Base-by-base conservation (phyloP, 2,797 vertebrate species). In the Chloroceryle inda region DNA sequence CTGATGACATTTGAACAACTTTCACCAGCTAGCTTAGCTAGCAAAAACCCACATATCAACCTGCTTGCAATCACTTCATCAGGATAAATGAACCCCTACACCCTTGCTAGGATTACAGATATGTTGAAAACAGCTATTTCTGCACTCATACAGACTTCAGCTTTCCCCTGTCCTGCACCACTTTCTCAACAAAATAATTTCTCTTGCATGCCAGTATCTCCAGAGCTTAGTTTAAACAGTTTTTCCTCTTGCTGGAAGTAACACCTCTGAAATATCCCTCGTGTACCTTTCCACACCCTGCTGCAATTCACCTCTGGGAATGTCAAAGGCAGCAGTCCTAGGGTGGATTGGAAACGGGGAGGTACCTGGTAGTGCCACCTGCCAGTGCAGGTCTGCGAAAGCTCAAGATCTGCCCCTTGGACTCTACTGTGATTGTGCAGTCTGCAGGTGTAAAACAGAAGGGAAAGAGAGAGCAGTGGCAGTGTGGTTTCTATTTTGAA, bases 321-420 rank as follows among this genome's bases (percentile, higher is more conserved):
- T 0, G 0, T 5, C 21, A 37, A 4, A 45, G 37, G 66, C 37
- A 61, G n/a, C 52, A 72, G 55, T 31, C n/a, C 72, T 17, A 6
- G 1, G 4, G 14, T 0, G 2, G n/a, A 33, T 74, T 13, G 21
- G n/a, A 29, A 31, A 50, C 0, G 4, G 24, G 35, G 14, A 67
- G 29, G 50, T 31, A 61, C 26, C 58, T 13, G 35, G 42, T 0
- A 7, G 55, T 2, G 38, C 16, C 55, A 47, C 29, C 59, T 1
- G 0, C 0, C 1, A 50, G 44, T 21, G 2, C 29, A 14, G 12
- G 45, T 33, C 38, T 3, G 2, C 27, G 19, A 20, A 18, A 77
- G 18, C 26, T 59, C 45, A 38, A 67, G 76, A 74, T 52, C 16
- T 0, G 0, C n/a, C 61, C n/a, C 18, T 33, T 3, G 1, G 29